These are phyloP conservation scores for Prosopocoilus inquinatus DNA, from an alignment of 2,888 invertebrate genomes.

Conservation along the genomic window DNA sequence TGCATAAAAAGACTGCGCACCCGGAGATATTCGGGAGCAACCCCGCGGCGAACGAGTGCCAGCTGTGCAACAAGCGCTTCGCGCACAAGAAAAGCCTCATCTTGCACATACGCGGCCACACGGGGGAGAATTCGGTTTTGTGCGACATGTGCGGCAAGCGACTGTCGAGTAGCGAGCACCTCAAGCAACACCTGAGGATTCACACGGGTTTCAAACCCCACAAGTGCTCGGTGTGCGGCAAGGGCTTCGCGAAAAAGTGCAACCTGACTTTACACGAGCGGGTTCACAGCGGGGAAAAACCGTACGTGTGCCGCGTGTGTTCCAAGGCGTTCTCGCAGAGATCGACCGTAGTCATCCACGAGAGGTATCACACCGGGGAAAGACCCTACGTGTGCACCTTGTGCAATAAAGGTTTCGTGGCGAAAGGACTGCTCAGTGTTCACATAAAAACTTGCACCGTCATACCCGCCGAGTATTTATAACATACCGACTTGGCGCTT, in stretches of 20 bases:
- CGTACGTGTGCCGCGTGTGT: constrained; percentile 58
- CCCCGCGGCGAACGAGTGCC: constrained; percentile 34
- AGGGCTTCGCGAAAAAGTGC: constrained; percentile 59
- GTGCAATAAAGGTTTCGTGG: constrained; percentile 58
- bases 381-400: constrained; percentile 56
- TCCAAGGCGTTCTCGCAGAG: constrained; percentile 59
- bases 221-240: constrained; percentile 41
- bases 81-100: constrained; percentile 41
- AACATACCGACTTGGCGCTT: too few relatives aligned
- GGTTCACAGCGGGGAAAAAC: constrained; percentile 60
- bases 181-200: constrained; percentile 53
- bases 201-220: constrained; percentile 55
- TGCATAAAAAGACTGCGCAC: constrained; percentile 51
- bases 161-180: constrained; percentile 50
- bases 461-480: constrained; percentile 19
- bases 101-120: constrained; percentile 46
- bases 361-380: constrained; percentile 58
- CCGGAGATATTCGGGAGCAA: constrained; percentile 41
- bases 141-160: constrained; percentile 59
- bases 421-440: constrained; percentile 57
- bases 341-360: constrained; percentile 60
- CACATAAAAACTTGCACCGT: constrained; percentile 51
- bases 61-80: constrained; percentile 48
- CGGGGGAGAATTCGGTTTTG: constrained; percentile 48
- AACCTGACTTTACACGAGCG: constrained; percentile 59